Evolutionary conservation across 2,888 invertebrate genomes (phyloP), one percentile per base, ranked within the genome.

Genomic region (Cephus sareptanus): DNA sequence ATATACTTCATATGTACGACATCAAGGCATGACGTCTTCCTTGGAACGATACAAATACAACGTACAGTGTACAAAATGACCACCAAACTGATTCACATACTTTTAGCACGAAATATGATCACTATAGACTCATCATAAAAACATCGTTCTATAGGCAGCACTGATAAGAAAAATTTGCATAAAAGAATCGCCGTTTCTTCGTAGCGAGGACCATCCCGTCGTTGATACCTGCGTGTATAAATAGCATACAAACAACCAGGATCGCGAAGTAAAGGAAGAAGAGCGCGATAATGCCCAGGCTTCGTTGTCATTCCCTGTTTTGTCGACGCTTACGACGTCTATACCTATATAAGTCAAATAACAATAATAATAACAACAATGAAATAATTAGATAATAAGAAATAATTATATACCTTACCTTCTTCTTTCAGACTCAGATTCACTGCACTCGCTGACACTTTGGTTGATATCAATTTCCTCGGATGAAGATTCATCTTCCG

Each of bases 151-250:
- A 74, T 23, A 35, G 31, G 35, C 74, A 74, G 34, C 74, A 74
- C 74, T 35, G 74, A 74, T 74, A 34, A 35, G 34, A 33, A 34
- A 34, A 74, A 74, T 35, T 74, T 1, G 74, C 37, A n/a, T 74
- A 74, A 34, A 35, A 74, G 37, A 74, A 35, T 34, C 68, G 75
- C 33, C 73, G 76, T 69, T 11, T 74, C 34, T 33, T 83, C 81
- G 84, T 91, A 34, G 92, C 92, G 82, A 94, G 92, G 71, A 94
- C 91, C 77, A 94, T 87, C 34, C 94, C 94, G 76, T 93, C 92
- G 68, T 92, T 92, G 84, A 94, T 93, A n/a, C 93, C 93, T 70
- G 93, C 93, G 84, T 94, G 93, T 83, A 94, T 93, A 85, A 94
- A 92, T 79, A 93, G 91, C 85, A 94, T 88, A 84, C 93, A 93